Conservation (phyloP, 2,888 invertebrate genomes). For the Oxytorus armatus region DNA sequence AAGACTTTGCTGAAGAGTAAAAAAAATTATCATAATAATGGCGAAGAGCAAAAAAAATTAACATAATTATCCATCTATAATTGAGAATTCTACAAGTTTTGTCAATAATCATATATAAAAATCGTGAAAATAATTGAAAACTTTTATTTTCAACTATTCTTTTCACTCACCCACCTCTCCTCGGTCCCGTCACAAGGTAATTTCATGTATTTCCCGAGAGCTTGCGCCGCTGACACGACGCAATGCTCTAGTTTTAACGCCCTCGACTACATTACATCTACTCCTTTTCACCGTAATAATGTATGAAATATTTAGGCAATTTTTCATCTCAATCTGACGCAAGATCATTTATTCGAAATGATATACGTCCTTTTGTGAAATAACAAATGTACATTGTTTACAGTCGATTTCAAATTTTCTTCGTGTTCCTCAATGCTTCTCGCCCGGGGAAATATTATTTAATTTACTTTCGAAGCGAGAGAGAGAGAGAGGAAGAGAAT, state of each 20-base stretch:
- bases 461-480: conserved; percentile 30
- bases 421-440: neutral
- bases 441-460: conserved; percentile 36
- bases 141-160: no score
- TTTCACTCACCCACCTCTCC: neutral
- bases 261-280: neutral
- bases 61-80: no score
- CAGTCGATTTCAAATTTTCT: neutral
- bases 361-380: neutral
- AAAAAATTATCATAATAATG: no score
- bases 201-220: conserved; percentile 20
- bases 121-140: neutral
- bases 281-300: conserved; percentile 1
- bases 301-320: conserved; percentile 42
- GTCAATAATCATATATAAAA: neutral
- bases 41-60: no score
- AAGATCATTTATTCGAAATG: conserved; percentile 22
- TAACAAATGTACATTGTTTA: neutral
- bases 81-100: no score
- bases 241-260: conserved; percentile 9
- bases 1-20: no score
- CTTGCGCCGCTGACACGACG: neutral
- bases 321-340: conserved; percentile 5
- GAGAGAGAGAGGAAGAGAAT: neutral
- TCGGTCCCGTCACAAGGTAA: neutral